phyloP scores from a whole-genome alignment of 2,113 vertebrate genomes.

The Cranoglanis bouderius region DNA sequence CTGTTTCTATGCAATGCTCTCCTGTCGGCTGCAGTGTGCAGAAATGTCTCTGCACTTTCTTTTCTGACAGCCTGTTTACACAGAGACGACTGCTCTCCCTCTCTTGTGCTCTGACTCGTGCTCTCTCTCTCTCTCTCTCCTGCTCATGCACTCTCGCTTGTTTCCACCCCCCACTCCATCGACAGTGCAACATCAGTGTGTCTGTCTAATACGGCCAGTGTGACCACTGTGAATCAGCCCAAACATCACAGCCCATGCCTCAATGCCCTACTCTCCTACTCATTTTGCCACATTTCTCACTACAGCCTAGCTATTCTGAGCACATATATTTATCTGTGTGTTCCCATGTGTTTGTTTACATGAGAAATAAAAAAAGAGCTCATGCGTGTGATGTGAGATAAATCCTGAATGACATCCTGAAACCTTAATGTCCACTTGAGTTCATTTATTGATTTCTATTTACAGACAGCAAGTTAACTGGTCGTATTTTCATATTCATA shows the following conservation, averaged over 20 bases:
- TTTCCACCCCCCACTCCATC: slow-evolving; percentile 30
- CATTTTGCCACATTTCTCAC: neutral
- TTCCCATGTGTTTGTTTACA: neutral
- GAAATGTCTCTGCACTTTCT: slow-evolving; percentile 61
- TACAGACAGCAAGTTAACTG: neutral
- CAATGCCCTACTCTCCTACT: neutral
- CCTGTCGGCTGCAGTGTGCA: slow-evolving; percentile 35
- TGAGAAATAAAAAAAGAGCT: neutral
- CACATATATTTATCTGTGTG: neutral
- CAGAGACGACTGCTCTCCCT: slow-evolving; percentile 27
- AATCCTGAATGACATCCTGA: neutral
- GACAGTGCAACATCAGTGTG: slow-evolving; percentile 43
- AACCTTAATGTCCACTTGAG: too few species aligned
- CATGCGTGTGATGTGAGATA: neutral
- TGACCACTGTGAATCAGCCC: slow-evolving; percentile 37
- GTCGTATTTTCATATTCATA: neutral
- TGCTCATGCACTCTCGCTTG: slow-evolving; percentile 1
- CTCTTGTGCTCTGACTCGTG: neutral
- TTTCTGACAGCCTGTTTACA: slow-evolving; percentile 61
- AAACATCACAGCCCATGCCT: slow-evolving; percentile 32
- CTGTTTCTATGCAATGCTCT: slow-evolving; percentile 24
- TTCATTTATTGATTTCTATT: neutral
- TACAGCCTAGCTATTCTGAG: neutral
- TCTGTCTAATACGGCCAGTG: slow-evolving; percentile 41
- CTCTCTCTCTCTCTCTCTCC: slow-evolving; percentile 23